A percentile compares a stretch with the other conserved stretches of the same genome.
Evolutionary conservation across 2,888 invertebrate species (phyloP).

Genomic region (Lutraria lutraria): DNA sequence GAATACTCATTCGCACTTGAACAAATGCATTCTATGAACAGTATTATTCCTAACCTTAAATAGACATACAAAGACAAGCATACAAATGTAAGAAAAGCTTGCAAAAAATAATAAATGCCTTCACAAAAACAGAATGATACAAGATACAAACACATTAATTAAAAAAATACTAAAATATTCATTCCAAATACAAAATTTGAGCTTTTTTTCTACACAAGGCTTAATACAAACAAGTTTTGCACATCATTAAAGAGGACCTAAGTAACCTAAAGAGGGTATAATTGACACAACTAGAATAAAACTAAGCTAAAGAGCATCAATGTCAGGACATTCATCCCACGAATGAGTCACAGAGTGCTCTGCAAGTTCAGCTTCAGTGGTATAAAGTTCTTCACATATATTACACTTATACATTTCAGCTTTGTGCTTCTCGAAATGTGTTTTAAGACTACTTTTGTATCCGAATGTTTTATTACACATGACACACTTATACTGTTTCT

Average conservation of each 20-base stretch:
- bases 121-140: background rate
- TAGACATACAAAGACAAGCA: background rate
- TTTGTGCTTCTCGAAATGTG: slow-evolving; percentile 66
- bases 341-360: slow-evolving; percentile 64
- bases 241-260: slow-evolving; percentile 1
- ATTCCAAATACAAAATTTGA: slow-evolving; percentile 10
- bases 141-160: background rate
- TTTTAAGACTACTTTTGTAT: slow-evolving; percentile 56
- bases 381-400: slow-evolving; percentile 63
- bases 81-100: background rate
- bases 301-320: slow-evolving; percentile 50
- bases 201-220: slow-evolving; percentile 22
- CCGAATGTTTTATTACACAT: slow-evolving; percentile 64
- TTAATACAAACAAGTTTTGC: slow-evolving; percentile 14
- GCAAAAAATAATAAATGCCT: slow-evolving; percentile 22
- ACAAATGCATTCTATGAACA: background rate
- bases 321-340: slow-evolving; percentile 63
- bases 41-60: background rate
- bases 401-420: slow-evolving; percentile 62
- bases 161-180: slow-evolving; percentile 22
- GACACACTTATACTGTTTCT: slow-evolving; percentile 63
- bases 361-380: slow-evolving; percentile 60
- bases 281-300: slow-evolving; percentile 26
- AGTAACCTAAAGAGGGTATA: background rate
- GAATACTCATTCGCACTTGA: background rate